Evolutionary conservation across 1,140 invertebrate species (phyloP).

Genomic region (Pseudomyrmex cubaensis): DNA sequence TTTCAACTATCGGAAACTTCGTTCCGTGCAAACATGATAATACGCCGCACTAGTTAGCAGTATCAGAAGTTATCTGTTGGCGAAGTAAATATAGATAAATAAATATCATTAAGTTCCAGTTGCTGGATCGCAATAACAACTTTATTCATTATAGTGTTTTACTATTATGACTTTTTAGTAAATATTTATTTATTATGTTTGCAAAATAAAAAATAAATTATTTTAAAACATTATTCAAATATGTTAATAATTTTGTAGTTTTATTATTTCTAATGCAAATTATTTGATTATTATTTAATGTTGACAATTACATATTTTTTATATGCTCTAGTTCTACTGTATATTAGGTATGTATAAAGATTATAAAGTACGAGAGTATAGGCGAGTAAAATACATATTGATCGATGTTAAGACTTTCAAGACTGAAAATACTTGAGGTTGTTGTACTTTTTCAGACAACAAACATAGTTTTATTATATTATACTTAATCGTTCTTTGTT

Average conservation of each 20-base stretch:
- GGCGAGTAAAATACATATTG: background rate
- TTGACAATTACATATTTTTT: background rate
- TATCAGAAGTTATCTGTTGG: slow-evolving; percentile 6
- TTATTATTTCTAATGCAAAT: background rate
- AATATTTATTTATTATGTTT: background rate
- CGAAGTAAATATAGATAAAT: slow-evolving; percentile 12
- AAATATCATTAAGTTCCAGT: background rate
- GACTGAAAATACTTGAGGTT: background rate
- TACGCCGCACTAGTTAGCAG: background rate
- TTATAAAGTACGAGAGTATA: too few species aligned
- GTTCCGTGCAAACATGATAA: background rate
- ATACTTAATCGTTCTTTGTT: background rate
- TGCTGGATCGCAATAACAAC: background rate
- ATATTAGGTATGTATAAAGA: background rate
- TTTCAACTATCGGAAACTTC: background rate
- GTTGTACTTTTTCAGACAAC: background rate
- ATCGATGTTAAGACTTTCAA: background rate
- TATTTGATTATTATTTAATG: background rate
- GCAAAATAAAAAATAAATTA: background rate
- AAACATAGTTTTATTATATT: background rate
- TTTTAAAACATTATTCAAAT: background rate
- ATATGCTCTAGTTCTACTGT: background rate
- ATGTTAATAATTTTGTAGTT: background rate
- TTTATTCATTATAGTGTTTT: too few species aligned
- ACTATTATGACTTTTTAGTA: background rate